Base-by-base conservation (phyloP, 1,140 invertebrate species). In the Marisa cornuarietis region DNA sequence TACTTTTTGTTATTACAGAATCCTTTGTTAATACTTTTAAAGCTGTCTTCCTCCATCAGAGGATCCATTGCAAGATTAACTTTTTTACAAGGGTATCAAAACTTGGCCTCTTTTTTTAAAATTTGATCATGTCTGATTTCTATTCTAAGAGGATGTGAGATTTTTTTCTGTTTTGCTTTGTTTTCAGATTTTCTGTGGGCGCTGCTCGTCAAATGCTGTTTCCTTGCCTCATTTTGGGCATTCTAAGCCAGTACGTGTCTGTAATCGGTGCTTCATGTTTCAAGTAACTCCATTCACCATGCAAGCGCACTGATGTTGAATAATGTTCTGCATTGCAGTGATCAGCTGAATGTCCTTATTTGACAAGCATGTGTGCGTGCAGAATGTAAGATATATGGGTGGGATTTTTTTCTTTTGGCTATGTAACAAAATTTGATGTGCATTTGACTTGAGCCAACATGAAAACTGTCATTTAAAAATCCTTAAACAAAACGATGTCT, bases 151-250 rank as follows among this genome's bases (percentile, higher is more conserved):
- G 16, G 20, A 51, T 78, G 10, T 49, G 26, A 7, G 51, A 31
- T 63, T n/a, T 0, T 58, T 24, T 51, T 73, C 58, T 75, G 11
- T 54, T 66, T 62, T 76, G 61, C 14, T 82, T 69, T 52, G n/a
- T 75, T 89, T 86, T 8, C 83, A 97, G 93, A 96, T 99, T 24
- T 99, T 98, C 90, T 99, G 97, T 91, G 95, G 95, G 7, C 94
- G 96, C 58, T 99, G 97, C 91, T 98, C 97, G 82, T 94, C 95
- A 20, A 97, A 98, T 89, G 96, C 95, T 78, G 96, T 98, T 24
- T 96, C 97, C 26, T 91, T 99, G 76, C 97, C 97, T 7, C 96
- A 96, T 83, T 99, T 95, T 91, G 97, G 97, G 16, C 95, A 98
- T 83, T 91, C 94, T 72, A 97, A 96, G 88, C 96, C 97, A 9